Conservation (phyloP, 1,140 invertebrate species). For the Hypothenemus hampei region DNA sequence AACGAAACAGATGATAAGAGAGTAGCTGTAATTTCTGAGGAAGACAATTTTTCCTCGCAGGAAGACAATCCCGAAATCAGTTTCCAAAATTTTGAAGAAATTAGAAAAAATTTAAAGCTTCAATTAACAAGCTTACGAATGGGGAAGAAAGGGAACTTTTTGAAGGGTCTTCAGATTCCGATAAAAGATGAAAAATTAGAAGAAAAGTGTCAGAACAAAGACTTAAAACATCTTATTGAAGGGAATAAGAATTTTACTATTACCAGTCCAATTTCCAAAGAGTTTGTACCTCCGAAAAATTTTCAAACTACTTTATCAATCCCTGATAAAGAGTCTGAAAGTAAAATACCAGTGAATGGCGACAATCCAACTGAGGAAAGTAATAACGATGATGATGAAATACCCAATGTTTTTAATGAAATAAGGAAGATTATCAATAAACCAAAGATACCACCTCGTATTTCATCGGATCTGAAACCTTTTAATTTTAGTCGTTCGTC, state of each 20-base stretch:
- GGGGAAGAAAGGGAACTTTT: constrained; percentile 28
- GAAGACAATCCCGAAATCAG: background rate
- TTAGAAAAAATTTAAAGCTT: constrained; percentile 31
- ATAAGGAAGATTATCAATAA: constrained; percentile 31
- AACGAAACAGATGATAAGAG: background rate
- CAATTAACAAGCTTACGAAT: constrained; percentile 32
- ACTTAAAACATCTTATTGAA: too few species aligned
- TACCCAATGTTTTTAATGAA: constrained; percentile 22
- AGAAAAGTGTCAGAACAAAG: too few species aligned
- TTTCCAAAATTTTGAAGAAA: constrained; percentile 23
- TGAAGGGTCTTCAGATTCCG: too few species aligned
- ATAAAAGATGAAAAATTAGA: too few species aligned
- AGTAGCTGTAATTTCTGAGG: background rate
- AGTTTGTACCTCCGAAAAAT: too few species aligned
- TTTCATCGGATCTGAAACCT: background rate
- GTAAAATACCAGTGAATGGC: too few species aligned
- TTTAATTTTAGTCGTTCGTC: background rate
- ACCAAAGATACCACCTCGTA: constrained; percentile 8
- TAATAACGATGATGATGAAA: constrained; percentile 6
- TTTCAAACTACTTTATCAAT: too few species aligned
- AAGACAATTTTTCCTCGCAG: constrained; percentile 4
- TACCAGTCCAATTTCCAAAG: too few species aligned
- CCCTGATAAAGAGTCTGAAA: too few species aligned
- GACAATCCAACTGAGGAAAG: too few species aligned
- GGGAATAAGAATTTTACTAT: too few species aligned